Evolutionary conservation across 2,888 invertebrate species (phyloP).

Genomic region (Diarsia mendica): DNA sequence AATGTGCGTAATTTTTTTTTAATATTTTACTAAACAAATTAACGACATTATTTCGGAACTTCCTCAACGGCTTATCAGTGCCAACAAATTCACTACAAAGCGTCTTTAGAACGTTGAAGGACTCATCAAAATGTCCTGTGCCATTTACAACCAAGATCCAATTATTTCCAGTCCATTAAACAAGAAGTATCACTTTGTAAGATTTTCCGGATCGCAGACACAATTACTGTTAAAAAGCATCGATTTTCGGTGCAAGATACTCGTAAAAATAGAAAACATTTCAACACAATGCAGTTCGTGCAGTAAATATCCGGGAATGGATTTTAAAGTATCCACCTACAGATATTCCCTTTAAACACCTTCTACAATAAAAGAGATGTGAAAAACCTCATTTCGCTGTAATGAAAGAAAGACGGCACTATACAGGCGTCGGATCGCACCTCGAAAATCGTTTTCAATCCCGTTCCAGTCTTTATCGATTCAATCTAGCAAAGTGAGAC

Average conservation of each 20-base stretch:
- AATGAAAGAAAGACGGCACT: slow-evolving; percentile 56
- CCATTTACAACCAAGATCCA: slow-evolving; percentile 37
- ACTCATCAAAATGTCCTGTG: slow-evolving; percentile 19
- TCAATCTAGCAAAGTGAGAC: slow-evolving; percentile 71
- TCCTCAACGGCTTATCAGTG: slow-evolving; percentile 6
- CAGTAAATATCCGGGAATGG: slow-evolving; percentile 46
- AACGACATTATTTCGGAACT: not conserved
- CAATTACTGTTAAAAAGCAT: slow-evolving; percentile 33
- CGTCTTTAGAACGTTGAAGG: slow-evolving; percentile 10
- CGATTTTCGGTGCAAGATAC: slow-evolving; percentile 30
- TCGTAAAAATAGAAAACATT: slow-evolving; percentile 27
- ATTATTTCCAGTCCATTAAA: slow-evolving; percentile 40
- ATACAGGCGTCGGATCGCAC: slow-evolving; percentile 48
- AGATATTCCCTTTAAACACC: slow-evolving; percentile 50
- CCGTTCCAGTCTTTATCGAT: slow-evolving; percentile 68
- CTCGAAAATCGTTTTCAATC: slow-evolving; percentile 66
- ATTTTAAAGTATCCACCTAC: slow-evolving; percentile 53
- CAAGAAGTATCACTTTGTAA: slow-evolving; percentile 37
- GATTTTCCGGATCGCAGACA: slow-evolving; percentile 42
- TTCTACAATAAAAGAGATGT: slow-evolving; percentile 51
- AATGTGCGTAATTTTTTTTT: not conserved
- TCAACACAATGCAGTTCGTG: slow-evolving; percentile 41
- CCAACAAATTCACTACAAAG: slow-evolving; percentile 18
- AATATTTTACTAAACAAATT: not conserved
- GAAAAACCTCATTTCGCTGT: slow-evolving; percentile 59